These are phyloP conservation scores for Symphodus melops DNA, from an alignment of 2,113 vertebrate genomes.

Conservation along the genomic window DNA sequence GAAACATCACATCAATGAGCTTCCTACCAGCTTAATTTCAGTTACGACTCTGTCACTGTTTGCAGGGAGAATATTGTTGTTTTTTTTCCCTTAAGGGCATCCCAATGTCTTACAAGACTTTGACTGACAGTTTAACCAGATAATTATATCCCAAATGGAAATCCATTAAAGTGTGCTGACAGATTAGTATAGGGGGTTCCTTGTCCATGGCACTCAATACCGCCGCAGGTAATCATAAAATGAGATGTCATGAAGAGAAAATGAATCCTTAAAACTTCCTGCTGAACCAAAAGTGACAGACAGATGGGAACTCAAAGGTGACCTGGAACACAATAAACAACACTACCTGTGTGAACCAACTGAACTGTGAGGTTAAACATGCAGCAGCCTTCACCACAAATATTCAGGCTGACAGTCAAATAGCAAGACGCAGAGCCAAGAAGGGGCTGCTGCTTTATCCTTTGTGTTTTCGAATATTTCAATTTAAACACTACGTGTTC, in stretches of 20 bases:
- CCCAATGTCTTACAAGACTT: conserved; percentile 35
- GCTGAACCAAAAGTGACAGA: conserved; percentile 34
- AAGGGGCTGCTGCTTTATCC: neutral
- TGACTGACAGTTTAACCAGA: conserved; percentile 56
- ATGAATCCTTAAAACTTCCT: conserved; percentile 45
- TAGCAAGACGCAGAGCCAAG: neutral
- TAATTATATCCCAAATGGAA: conserved; percentile 59
- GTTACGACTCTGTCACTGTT: conserved; percentile 10
- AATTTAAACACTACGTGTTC: neutral
- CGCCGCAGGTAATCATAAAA: conserved; percentile 61
- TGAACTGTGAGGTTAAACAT: neutral
- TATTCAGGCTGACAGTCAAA: too few species aligned
- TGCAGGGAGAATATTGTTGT: conserved; percentile 15
- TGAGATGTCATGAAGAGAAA: conserved; percentile 55
- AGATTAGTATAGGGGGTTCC: conserved; percentile 55
- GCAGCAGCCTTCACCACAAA: too few species aligned
- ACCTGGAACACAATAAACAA: conserved; percentile 16
- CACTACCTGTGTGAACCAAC: neutral
- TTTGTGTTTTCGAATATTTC: too few species aligned
- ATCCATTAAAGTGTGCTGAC: conserved; percentile 53
- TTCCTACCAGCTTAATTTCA: conserved; percentile 11
- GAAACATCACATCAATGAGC: neutral
- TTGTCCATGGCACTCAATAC: conserved; percentile 49
- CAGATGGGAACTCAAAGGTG: conserved; percentile 44
- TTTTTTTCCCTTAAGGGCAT: conserved; percentile 42